Evolutionary conservation across 1,140 invertebrate species (phyloP).

Genomic region (Hestina assimilis): DNA sequence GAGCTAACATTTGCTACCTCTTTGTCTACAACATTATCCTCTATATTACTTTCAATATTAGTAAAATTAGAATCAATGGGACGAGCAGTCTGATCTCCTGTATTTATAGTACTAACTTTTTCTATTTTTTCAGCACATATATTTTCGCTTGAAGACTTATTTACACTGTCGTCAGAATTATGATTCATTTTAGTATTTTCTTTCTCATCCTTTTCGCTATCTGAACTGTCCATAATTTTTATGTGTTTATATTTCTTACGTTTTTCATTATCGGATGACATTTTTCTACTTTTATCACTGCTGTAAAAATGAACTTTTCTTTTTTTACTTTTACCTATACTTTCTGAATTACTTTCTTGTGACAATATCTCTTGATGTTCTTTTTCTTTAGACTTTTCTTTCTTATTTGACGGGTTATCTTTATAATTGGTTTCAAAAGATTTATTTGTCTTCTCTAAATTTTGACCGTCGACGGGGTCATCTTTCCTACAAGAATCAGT

Average conservation of each 20-base stretch:
- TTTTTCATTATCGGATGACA: neutral
- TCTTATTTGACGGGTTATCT: neutral
- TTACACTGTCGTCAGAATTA: neutral
- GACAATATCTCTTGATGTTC: too few relatives aligned
- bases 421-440: neutral
- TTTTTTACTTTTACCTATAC: neutral
- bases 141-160: neutral
- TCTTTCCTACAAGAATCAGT: neutral
- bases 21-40: neutral
- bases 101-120: neutral
- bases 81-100: neutral
- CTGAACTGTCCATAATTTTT: constrained; percentile 34
- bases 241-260: constrained; percentile 34
- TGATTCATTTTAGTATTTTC: constrained; percentile 1
- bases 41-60: neutral
- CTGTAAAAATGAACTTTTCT: neutral
- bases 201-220: constrained; percentile 21
- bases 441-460: neutral
- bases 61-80: neutral
- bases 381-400: neutral
- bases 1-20: too few relatives aligned
- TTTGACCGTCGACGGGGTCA: neutral
- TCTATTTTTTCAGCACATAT: neutral
- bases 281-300: neutral
- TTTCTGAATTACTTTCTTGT: neutral